Evolutionary conservation across 2,113 vertebrate species (phyloP).

Genomic region (Microcebus tavaratra): DNA sequence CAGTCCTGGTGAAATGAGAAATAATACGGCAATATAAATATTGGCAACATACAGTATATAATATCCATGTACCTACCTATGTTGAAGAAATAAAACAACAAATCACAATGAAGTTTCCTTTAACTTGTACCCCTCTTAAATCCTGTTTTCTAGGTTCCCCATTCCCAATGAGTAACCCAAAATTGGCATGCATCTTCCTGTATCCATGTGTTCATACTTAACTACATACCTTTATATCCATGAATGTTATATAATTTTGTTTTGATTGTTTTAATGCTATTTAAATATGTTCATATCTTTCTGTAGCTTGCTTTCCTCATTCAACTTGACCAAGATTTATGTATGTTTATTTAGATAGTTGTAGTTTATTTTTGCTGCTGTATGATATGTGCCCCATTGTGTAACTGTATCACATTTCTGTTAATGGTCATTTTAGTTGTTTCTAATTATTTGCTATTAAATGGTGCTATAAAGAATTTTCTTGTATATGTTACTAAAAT

Average conservation of each 20-base stretch:
- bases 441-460: conserved; percentile 35
- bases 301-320: conserved; percentile 33
- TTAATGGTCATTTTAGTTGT: not conserved
- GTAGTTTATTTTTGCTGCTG: not conserved
- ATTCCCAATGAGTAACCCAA: not conserved
- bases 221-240: not conserved
- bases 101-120: not conserved
- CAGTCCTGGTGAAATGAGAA: conserved; percentile 6
- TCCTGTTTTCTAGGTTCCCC: not conserved
- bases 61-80: not conserved
- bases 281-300: conserved; percentile 10
- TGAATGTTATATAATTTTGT: not conserved
- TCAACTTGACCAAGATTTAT: conserved; percentile 13
- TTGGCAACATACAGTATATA: not conserved
- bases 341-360: conserved; percentile 28
- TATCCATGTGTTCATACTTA: not conserved
- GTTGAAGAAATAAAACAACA: conserved; percentile 7
- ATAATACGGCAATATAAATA: not conserved
- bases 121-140: not conserved
- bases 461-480: not conserved
- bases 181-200: not conserved
- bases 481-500: conserved; percentile 4
- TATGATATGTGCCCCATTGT: not conserved
- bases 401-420: not conserved
- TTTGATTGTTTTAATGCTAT: conserved; percentile 20